Conservation (phyloP, 2,888 invertebrate species). For the Agrochola litura region DNA sequence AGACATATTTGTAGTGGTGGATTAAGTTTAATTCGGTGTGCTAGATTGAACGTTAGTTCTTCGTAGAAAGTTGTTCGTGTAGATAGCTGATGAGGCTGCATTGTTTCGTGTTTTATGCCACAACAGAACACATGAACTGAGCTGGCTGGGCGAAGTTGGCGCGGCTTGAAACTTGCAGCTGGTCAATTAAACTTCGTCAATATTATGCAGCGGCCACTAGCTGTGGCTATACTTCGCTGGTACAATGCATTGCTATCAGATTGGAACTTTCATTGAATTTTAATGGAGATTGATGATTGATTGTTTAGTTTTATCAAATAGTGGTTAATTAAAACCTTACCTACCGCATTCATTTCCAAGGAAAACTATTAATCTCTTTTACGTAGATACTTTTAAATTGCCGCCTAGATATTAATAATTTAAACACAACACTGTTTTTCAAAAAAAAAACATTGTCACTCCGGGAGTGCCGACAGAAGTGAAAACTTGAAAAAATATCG, state of each 20-base stretch:
- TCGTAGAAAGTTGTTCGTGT: slow-evolving; percentile 39
- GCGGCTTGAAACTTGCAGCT: slow-evolving; percentile 60
- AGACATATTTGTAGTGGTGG: slow-evolving; percentile 37
- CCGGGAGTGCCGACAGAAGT: no score
- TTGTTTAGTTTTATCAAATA: neutral
- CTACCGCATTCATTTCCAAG: neutral
- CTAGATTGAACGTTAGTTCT: slow-evolving; percentile 30
- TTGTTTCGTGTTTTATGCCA: slow-evolving; percentile 75
- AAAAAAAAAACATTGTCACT: no score
- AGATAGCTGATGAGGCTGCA: slow-evolving; percentile 69
- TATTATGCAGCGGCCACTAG: slow-evolving; percentile 43
- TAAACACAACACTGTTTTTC: neutral
- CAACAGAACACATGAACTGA: slow-evolving; percentile 63
- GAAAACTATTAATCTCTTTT: slow-evolving; percentile 6
- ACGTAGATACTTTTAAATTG: neutral
- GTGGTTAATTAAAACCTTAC: slow-evolving; percentile 24
- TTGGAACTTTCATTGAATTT: slow-evolving; percentile 55
- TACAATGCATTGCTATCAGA: slow-evolving; percentile 58
- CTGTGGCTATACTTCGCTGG: slow-evolving; percentile 25
- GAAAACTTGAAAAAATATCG: no score
- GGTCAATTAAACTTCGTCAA: slow-evolving; percentile 69
- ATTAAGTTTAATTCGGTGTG: slow-evolving; percentile 41
- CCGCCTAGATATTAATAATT: neutral
- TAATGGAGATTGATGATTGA: slow-evolving; percentile 24
- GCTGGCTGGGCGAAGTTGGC: slow-evolving; percentile 54